Evolutionary conservation across 2,113 vertebrate species (phyloP).

Genomic region (Cettia cetti): DNA sequence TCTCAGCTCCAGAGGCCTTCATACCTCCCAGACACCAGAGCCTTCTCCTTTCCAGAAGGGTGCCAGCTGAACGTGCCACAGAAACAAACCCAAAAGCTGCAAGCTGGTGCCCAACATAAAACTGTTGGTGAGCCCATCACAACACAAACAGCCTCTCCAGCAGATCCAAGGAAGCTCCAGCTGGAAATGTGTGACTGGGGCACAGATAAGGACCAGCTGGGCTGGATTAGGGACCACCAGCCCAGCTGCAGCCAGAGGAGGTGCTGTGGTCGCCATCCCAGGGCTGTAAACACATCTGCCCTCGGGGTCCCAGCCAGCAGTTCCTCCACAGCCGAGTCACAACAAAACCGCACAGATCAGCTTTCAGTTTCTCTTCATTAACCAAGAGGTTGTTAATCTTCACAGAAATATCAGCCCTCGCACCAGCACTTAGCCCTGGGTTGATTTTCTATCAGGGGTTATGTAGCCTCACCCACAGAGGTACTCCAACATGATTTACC

Average conservation of each 20-base stretch:
- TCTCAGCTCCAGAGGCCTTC: neutral
- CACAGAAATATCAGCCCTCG: neutral
- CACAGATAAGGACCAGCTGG: neutral
- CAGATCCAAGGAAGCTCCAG: neutral
- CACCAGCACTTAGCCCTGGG: neutral
- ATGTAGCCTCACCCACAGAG: neutral
- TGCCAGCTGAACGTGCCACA: neutral
- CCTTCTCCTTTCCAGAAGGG: neutral
- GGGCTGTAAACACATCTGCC: neutral
- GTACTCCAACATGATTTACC: neutral
- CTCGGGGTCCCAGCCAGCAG: neutral
- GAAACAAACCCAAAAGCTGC: neutral
- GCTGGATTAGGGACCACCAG: neutral
- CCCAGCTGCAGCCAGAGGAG: neutral
- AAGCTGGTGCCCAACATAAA: rapidly evolving
- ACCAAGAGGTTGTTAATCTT: neutral
- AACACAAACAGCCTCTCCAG: neutral
- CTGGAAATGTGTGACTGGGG: neutral
- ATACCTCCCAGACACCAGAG: neutral
- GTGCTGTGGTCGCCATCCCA: neutral
- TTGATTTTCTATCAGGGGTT: neutral
- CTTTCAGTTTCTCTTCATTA: neutral
- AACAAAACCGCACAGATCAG: neutral
- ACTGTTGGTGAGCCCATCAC: neutral
- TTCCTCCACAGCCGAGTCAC: neutral